Percentiles rank a stretch among this genome's conserved stretches.
Evolutionary conservation across 2,888 invertebrate species (phyloP).

Genomic region (Melanotus villosus): DNA sequence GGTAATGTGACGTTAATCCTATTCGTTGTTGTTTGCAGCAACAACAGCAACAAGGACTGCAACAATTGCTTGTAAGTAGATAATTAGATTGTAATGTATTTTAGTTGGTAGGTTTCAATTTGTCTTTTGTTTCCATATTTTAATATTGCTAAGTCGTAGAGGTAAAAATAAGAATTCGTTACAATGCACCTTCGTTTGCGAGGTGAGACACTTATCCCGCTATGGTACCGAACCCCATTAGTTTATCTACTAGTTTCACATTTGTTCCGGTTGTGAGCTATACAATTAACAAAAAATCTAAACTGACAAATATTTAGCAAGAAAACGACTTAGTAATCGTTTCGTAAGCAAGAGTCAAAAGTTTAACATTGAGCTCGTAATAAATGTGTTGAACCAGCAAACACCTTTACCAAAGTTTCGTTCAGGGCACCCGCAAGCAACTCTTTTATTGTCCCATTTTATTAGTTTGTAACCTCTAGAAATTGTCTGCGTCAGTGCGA

Average conservation of each 20-base stretch:
- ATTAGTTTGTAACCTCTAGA: conserved; percentile 1
- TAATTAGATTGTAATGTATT: conserved; percentile 47
- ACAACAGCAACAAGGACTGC: conserved; percentile 93
- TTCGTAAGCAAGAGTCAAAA: no score
- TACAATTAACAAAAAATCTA: no score
- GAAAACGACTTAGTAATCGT: no score
- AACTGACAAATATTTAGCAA: no score
- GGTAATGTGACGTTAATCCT: conserved; percentile 55
- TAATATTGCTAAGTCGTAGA: no score
- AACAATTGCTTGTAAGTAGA: conserved; percentile 91
- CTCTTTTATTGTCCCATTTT: conserved; percentile 15
- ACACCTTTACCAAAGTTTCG: background rate
- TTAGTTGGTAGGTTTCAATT: background rate
- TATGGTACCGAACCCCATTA: no score
- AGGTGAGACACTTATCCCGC: no score
- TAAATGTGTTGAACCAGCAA: conserved; percentile 20
- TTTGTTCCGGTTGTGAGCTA: no score
- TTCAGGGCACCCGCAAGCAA: conserved; percentile 11
- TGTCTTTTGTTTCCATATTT: background rate
- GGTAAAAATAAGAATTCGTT: no score
- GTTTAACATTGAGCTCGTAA: conserved; percentile 8
- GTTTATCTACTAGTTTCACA: no score
- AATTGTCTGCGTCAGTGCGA: background rate
- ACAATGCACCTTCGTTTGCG: no score
- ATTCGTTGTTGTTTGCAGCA: conserved; percentile 76